These are phyloP conservation scores for Phodopus roborovskii DNA, from an alignment of 2,113 vertebrate genomes.

Conservation along the genomic window DNA sequence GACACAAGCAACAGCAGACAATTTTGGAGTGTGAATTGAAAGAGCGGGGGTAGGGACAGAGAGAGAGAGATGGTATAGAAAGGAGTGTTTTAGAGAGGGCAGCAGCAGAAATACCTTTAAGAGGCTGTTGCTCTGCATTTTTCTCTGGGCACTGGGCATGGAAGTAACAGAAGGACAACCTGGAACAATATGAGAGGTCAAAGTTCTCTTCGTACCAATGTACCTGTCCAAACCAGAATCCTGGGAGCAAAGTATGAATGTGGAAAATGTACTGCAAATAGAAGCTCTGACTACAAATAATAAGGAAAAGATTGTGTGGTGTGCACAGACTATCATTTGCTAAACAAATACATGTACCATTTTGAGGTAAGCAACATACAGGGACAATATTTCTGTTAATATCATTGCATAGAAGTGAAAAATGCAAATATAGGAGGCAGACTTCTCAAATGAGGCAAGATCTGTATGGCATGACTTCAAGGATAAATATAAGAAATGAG, in stretches of 20 bases:
- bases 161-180: not conserved
- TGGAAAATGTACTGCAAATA: constrained; percentile 9
- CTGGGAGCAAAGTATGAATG: not conserved
- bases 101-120: not conserved
- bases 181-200: not conserved
- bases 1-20: not conserved
- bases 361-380: not conserved
- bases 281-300: not conserved
- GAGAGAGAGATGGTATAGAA: not conserved
- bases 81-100: not conserved
- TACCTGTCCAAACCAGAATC: not conserved
- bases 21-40: not conserved
- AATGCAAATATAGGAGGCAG: not conserved
- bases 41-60: not conserved
- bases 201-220: not conserved
- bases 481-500: not conserved
- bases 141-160: not conserved
- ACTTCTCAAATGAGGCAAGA: not conserved
- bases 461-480: not conserved
- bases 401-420: not conserved
- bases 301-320: not conserved
- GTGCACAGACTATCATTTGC: not conserved
- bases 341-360: not conserved
- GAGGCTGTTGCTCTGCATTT: not conserved
- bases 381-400: not conserved